These are phyloP conservation scores for Drosophila yooni DNA, from an alignment of 2,888 invertebrate species.

Conservation along the genomic window DNA sequence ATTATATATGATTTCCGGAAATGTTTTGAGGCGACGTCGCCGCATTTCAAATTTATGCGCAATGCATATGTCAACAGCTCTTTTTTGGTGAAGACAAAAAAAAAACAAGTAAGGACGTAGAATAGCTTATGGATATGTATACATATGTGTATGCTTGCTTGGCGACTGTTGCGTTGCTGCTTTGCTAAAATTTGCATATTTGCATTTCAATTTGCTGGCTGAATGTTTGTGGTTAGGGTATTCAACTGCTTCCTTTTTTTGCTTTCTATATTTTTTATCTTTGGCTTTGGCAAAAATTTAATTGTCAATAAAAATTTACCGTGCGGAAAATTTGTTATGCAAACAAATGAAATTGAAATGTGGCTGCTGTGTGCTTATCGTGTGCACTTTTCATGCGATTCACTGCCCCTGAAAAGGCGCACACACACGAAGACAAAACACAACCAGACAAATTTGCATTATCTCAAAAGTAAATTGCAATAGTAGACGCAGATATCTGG, in stretches of 20 bases:
- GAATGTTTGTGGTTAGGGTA: constrained; percentile 32
- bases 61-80: constrained; percentile 77
- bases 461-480: constrained; percentile 42
- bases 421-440: constrained; percentile 16
- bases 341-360: constrained; percentile 81
- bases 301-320: constrained; percentile 84
- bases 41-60: constrained; percentile 70
- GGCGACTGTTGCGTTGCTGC: constrained; percentile 62
- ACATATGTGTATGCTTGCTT: constrained; percentile 36
- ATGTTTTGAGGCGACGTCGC: constrained; percentile 64
- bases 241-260: constrained; percentile 36
- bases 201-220: constrained; percentile 70
- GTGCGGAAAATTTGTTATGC: constrained; percentile 84
- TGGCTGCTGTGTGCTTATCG: constrained; percentile 37
- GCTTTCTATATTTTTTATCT: constrained; percentile 26
- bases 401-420: constrained; percentile 40
- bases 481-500: neutral
- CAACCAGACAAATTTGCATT: constrained; percentile 41
- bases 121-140: constrained; percentile 6
- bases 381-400: constrained; percentile 48
- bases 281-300: constrained; percentile 67
- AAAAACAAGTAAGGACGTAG: constrained; percentile 24
- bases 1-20: constrained; percentile 70
- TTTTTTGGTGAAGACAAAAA: constrained; percentile 28
- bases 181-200: constrained; percentile 72